Conservation (phyloP, 2,113 vertebrate species). For the Cyprinodon tularosa region DNA sequence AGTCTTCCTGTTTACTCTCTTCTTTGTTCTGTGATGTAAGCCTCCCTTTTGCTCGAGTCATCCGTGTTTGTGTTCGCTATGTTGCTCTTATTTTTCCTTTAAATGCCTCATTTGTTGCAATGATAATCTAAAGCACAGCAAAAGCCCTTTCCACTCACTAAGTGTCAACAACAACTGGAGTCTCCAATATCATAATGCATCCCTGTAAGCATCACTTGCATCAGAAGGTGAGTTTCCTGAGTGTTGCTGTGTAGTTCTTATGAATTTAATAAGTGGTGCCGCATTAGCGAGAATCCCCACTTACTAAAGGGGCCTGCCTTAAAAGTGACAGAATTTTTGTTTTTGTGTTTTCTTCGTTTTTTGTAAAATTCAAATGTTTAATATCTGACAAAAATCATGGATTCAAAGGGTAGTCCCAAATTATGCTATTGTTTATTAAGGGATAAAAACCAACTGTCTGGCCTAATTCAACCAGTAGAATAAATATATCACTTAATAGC, state of each 20-base stretch:
- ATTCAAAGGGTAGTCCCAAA: too few species aligned
- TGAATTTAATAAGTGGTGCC: too few species aligned
- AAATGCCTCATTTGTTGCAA: conserved; percentile 86
- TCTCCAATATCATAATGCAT: conserved; percentile 67
- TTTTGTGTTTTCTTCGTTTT: too few species aligned
- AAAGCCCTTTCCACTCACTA: conserved; percentile 71
- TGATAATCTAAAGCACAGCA: conserved; percentile 86
- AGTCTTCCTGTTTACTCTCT: conserved; percentile 96
- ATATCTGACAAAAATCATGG: too few species aligned
- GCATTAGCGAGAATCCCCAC: neutral
- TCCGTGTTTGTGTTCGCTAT: conserved; percentile 68
- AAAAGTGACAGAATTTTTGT: neutral
- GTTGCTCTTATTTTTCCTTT: conserved; percentile 30
- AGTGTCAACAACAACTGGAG: conserved; percentile 86
- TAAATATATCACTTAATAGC: too few species aligned
- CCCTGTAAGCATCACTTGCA: conserved; percentile 1
- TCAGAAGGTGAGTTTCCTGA: conserved; percentile 49
- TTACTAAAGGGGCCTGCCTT: neutral
- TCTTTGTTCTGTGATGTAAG: conserved; percentile 93
- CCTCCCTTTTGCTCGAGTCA: conserved; percentile 45
- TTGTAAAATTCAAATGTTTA: too few species aligned
- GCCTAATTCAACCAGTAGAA: too few species aligned
- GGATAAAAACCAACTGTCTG: too few species aligned
- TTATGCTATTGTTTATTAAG: too few species aligned
- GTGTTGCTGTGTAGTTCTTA: neutral